Evolutionary conservation across 2,888 invertebrate species (phyloP).

Genomic region (Netelia fuscicornis): DNA sequence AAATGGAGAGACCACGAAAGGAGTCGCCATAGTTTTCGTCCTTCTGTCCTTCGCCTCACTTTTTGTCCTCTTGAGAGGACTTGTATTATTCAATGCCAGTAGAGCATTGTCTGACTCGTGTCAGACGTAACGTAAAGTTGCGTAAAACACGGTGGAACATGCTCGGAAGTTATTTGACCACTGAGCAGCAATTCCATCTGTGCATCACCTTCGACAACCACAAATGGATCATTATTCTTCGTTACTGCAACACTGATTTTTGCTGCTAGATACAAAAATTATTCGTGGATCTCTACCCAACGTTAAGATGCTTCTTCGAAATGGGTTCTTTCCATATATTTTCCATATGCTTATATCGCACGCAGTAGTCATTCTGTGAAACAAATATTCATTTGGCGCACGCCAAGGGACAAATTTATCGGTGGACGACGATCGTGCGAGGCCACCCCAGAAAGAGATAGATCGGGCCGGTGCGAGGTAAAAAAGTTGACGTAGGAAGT

Average conservation of each 20-base stretch:
- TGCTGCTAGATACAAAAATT: conserved; percentile 39
- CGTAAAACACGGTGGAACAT: conserved; percentile 69
- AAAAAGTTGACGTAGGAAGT: conserved; percentile 36
- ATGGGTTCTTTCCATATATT: not conserved
- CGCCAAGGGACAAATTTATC: conserved; percentile 31
- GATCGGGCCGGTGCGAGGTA: not conserved
- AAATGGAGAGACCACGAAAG: not conserved
- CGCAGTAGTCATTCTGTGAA: conserved; percentile 14
- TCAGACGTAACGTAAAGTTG: conserved; percentile 63
- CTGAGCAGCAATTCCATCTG: too few relatives aligned
- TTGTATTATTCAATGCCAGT: not conserved
- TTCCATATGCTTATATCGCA: conserved; percentile 4
- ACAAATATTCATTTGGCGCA: conserved; percentile 9
- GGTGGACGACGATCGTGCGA: conserved; percentile 20
- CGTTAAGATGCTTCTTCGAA: conserved; percentile 1
- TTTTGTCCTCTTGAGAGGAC: conserved; percentile 2
- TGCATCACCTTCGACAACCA: conserved; percentile 56
- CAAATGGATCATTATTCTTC: conserved; percentile 69
- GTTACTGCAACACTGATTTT: conserved; percentile 70
- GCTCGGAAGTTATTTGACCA: not conserved
- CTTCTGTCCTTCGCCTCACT: not conserved
- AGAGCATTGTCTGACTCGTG: conserved; percentile 37
- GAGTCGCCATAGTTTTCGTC: not conserved
- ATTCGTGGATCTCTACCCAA: conserved; percentile 51
- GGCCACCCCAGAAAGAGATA: conserved; percentile 20